These are phyloP conservation scores for Orchestes rusci DNA, from an alignment of 2,888 invertebrate genomes.

Conservation along the genomic window DNA sequence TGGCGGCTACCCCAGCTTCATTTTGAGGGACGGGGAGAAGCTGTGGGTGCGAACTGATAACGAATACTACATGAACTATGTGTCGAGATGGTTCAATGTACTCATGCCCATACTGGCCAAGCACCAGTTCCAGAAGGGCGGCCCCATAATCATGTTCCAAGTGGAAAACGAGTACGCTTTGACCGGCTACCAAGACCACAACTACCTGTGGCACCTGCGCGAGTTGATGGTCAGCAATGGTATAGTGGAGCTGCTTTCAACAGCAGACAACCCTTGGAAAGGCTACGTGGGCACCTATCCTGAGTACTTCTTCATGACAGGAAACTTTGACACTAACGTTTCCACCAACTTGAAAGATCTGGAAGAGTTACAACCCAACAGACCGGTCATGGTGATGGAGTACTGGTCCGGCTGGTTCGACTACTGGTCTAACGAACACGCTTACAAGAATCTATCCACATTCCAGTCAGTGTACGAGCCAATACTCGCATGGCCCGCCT, in stretches of 20 bases:
- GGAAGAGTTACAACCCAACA: constrained; percentile 44
- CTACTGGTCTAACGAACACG: constrained; percentile 46
- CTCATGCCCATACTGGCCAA: constrained; percentile 47
- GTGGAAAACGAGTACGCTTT: constrained; percentile 57
- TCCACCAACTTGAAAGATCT: constrained; percentile 42
- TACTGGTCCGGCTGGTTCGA: constrained; percentile 61
- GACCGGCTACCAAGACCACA: constrained; percentile 31
- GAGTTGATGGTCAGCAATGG: constrained; percentile 40
- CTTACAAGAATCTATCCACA: constrained; percentile 28
- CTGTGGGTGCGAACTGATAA: constrained; percentile 41
- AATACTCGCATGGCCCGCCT: constrained; percentile 36
- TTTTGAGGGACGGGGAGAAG: constrained; percentile 38
- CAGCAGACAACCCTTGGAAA: constrained; percentile 44
- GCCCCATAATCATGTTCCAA: constrained; percentile 81
- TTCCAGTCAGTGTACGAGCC: constrained; percentile 31
- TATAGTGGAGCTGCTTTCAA: constrained; percentile 47
- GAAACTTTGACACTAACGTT: constrained; percentile 46
- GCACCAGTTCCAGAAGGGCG: constrained; percentile 62
- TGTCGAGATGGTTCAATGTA: constrained; percentile 47
- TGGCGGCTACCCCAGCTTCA: constrained; percentile 39
- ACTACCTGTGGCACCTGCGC: constrained; percentile 44
- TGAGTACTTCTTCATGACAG: constrained; percentile 44
- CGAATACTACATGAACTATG: constrained; percentile 38
- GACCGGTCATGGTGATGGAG: constrained; percentile 53
- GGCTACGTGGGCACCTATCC: constrained; percentile 32